Evolutionary conservation across 2,888 invertebrate species (phyloP), one percentile per base, ranked within the genome.

Genomic region (Drosophila merina): DNA sequence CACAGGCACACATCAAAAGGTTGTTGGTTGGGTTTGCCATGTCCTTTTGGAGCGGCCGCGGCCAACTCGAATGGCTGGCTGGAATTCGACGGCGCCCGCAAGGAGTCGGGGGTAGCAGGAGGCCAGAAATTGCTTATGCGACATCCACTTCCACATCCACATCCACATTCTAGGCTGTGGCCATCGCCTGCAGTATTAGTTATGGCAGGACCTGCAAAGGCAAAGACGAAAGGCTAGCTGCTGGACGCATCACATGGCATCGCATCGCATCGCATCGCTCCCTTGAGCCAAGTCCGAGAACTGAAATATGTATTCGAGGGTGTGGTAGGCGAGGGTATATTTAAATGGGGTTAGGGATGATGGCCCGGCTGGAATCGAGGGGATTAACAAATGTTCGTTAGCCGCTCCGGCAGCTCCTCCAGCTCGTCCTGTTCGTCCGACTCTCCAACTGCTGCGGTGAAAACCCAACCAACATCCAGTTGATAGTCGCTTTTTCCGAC

Each of bases 61-160:
- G 51, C 67, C 30, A 48, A 31, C 56, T 57, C 56, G 60, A 62
- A 62, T 56, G 50, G 52, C 44, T 44, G 66, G 52, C 44, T 44
- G 66, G 67, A 57, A 74, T 73, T 52, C 51, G 47, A 28, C 30
- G 51, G 20, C 31, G 14, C 7, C 20, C 31, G 33, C 4, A 38
- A 44, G 50, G 50, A 42, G 70, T 44, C 2, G 40, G 49, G 58
- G 47, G 30, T 14, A 40, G 6, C 49, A 10, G 72, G 64, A 70
- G 72, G 78, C 76, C 72, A 81, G 76, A 80, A 84, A 82, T 83
- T 79, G 87, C 83, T 88, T 89, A 89, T 89, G 86, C 86, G 89
- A 89, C 89, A 83, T 88, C 85, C 70, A 89, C 89, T 82, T 88
- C 85, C 72, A 89, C 88, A 82, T 86, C 86, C 74, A 86, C 79